Evolutionary conservation across 2,797 vertebrate genomes (phyloP).

Genomic region (Sternarchorhynchus goeldii): DNA sequence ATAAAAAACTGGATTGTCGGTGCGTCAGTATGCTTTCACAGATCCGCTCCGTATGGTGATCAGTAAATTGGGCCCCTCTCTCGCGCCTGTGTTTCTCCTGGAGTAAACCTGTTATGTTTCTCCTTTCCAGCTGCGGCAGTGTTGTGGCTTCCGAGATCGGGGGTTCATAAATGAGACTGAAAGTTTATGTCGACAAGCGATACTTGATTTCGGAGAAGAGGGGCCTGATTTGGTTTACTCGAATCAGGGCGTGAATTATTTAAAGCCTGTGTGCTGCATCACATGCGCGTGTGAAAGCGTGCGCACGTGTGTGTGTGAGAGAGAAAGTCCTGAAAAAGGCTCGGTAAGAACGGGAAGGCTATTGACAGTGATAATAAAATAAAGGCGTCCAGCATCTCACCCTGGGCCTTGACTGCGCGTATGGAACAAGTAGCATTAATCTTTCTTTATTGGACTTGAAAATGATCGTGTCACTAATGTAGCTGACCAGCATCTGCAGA

Average conservation of each 20-base stretch:
- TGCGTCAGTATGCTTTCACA: conserved; percentile 47
- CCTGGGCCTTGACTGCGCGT: conserved; percentile 62
- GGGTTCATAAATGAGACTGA: conserved; percentile 27
- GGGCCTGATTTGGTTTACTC: conserved; percentile 33
- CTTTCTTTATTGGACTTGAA: conserved; percentile 22
- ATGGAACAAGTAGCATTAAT: conserved; percentile 56
- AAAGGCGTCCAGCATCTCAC: conserved; percentile 46
- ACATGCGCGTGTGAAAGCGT: background rate
- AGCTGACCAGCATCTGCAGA: conserved; percentile 70
- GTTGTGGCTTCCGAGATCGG: conserved; percentile 29
- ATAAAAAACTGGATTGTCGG: conserved; percentile 43
- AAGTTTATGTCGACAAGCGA: conserved; percentile 41
- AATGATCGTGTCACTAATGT: conserved; percentile 61
- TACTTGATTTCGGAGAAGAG: conserved; percentile 49
- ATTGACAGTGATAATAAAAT: conserved; percentile 34
- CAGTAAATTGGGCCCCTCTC: conserved; percentile 40
- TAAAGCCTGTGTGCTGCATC: background rate
- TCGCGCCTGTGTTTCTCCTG: conserved; percentile 35
- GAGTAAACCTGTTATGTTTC: conserved; percentile 40
- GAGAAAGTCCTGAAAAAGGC: background rate
- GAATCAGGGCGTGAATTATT: conserved; percentile 34
- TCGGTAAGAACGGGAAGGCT: background rate
- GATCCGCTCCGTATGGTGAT: conserved; percentile 37
- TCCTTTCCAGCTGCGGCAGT: conserved; percentile 24
- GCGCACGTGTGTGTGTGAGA: too few species aligned